Evolutionary conservation across 2,888 invertebrate genomes (phyloP).

Genomic region (Cephus runcator): DNA sequence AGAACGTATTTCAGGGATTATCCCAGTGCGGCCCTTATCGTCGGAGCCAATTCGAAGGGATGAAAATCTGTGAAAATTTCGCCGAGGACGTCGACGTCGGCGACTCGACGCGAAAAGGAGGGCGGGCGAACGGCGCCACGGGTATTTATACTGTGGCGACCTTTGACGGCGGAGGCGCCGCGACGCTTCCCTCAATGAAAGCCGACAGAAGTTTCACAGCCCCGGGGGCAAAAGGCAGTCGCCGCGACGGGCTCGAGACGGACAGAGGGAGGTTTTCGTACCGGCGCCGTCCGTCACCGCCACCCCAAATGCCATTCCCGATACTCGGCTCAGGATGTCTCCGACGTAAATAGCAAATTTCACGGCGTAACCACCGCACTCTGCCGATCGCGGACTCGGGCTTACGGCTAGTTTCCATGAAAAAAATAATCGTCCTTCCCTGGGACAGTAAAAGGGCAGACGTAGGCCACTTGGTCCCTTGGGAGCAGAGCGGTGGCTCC

Average conservation of each 20-base stretch:
- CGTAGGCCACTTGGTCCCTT: too few species aligned
- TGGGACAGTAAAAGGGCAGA: too few species aligned
- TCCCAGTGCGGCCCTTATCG: too few species aligned
- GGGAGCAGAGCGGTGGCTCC: too few species aligned
- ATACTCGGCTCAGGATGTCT: slow-evolving; percentile 2
- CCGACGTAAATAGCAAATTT: neutral
- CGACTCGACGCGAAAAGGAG: slow-evolving; percentile 19
- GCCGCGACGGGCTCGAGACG: slow-evolving; percentile 6
- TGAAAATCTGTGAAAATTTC: too few species aligned
- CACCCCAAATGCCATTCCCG: slow-evolving; percentile 19
- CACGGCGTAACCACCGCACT: neutral
- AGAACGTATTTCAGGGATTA: too few species aligned
- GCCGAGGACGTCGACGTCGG: neutral
- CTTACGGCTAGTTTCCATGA: too few species aligned
- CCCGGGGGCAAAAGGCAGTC: slow-evolving; percentile 12
- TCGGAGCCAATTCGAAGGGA: too few species aligned
- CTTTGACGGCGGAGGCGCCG: slow-evolving; percentile 46
- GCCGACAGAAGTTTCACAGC: slow-evolving; percentile 21
- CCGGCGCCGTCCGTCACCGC: slow-evolving; percentile 14
- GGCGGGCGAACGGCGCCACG: slow-evolving; percentile 46
- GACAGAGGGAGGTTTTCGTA: neutral
- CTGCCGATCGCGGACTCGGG: neutral
- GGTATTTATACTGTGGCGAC: slow-evolving; percentile 54
- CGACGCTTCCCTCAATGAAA: slow-evolving; percentile 35
- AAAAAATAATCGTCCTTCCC: too few species aligned